Base-by-base conservation (phyloP, 2,888 invertebrate species). In the Drosophila tanythrix region DNA sequence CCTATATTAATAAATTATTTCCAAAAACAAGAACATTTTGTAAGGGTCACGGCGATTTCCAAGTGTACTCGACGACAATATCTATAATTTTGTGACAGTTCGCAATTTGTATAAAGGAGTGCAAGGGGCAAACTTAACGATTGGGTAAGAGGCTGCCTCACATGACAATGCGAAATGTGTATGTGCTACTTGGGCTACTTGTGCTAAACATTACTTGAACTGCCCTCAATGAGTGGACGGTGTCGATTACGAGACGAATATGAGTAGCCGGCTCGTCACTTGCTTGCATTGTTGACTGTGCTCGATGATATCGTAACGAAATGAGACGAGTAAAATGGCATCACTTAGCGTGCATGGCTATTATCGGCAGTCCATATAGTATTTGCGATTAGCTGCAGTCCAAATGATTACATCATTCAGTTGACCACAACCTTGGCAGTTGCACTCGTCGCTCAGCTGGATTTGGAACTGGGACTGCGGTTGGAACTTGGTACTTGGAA, bases 131-230 rank as follows among this genome's bases (percentile, higher is more conserved):
- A 38, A 36, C 25, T 21, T 25, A 25, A 31, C 25, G 52, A 43
- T 76, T 71, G 50, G 13, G 29, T 75, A 76, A 75, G 52, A 75
- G 75, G 59, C 40, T 57, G 66, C 57, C 46, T 67, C 57, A 61
- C 56, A 52, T 27, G 57, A 50, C 70, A 63, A 48, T 21, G 25
- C 31, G 10, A 50, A 29, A 13, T 35, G 46, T 33, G 31, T 48
- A 46, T 36, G 25, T 7, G 43, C 31, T 51, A 33, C 35, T 56
- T 76, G 68, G 46, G 46, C 46, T 46, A 46, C 46, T 46, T 52
- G 68, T 50, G 68, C 62, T 65, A 62, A 77, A 69, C 76, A 77
- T 57, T 62, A 69, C 78, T 77, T 77, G 77, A 77, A 77, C 77
- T 70, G 66, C 51, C 62, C 60, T 61, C 56, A 50, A 62, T 53